Base-by-base conservation (phyloP, 2,113 vertebrate genomes). In the Okapia johnstoni region DNA sequence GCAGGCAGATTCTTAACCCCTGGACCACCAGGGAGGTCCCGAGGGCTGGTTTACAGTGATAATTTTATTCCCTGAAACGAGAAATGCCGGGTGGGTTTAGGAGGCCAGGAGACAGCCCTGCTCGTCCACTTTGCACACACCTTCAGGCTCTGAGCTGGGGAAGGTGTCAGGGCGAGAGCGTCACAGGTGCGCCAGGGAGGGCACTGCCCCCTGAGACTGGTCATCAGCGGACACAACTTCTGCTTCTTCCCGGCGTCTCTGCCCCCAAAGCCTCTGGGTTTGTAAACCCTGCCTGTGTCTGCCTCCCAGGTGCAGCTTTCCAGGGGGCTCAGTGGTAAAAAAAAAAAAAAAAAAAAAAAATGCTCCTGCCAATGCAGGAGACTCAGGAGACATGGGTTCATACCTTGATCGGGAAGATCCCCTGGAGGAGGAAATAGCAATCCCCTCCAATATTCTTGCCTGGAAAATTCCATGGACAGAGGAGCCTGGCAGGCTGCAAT, bases 171-270 rank as follows among this genome's bases (percentile, higher is more conserved):
- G 21, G 13, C 0, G 1, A n/a, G 10, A 13, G 55, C 2, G 30
- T 13, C 93, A 6, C 2, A 17, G 6, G 63, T 14, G 50, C 26
- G 19, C 55, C 7, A 12, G 60, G 40, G 83, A 10, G 17, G 46
- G 55, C n/a, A 5, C 28, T 7, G 3, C 15, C 55, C 54, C 40
- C 77, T 0, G 6, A 36, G 26, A 28, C 15, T 0, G 2, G 16
- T 19, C 70, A 14, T 52, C 36, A 2, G 33, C 40, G 52, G 85
- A 76, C 33, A 19, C 54, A 6, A 0, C 23, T 33, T n/a, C 1
- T 5, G 1, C 66, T 50, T n/a, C 33, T 0, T 5, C 1, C 63
- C 11, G 0, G 12, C 0, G 7, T n/a, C 63, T 40, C 58, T 26
- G 46, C 23, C 90, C 25, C 25, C 1, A 1, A 57, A 19, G 63